phyloP scores from a whole-genome alignment of 1,140 invertebrate genomes.

The Ptiloglossa arizonensis region DNA sequence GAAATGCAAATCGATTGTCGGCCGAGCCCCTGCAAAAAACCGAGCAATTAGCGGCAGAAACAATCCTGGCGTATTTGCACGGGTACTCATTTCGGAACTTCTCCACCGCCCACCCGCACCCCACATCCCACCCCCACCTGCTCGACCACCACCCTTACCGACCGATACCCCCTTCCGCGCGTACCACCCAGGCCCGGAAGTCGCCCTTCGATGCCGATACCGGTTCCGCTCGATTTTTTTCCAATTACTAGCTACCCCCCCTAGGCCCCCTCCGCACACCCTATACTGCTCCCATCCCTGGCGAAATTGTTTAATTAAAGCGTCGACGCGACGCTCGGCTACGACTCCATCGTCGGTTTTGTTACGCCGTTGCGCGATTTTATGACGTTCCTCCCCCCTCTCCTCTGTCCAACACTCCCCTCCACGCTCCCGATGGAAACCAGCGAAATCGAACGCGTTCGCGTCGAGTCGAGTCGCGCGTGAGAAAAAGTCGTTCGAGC shows the following conservation, averaged over 20 bases:
- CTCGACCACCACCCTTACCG: conserved; percentile 36
- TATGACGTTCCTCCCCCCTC: conserved; percentile 11
- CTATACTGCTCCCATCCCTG: not conserved
- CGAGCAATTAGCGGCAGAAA: conserved; percentile 77
- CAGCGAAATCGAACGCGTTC: conserved; percentile 16
- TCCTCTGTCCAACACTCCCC: no score
- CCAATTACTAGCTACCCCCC: conserved; percentile 44
- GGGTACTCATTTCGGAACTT: conserved; percentile 74
- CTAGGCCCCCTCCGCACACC: not conserved
- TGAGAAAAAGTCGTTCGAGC: conserved; percentile 11
- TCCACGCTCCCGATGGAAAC: no score
- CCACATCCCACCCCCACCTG: conserved; percentile 15
- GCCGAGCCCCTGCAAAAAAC: conserved; percentile 70
- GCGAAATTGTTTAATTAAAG: conserved; percentile 65
- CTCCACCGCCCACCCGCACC: conserved; percentile 44
- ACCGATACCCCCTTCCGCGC: conserved; percentile 35
- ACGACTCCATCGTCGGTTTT: conserved; percentile 36
- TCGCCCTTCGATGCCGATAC: conserved; percentile 69
- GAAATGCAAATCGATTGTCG: conserved; percentile 75
- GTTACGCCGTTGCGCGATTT: conserved; percentile 31
- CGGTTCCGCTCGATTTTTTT: conserved; percentile 62
- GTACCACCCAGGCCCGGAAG: conserved; percentile 57
- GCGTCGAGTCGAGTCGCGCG: no score
- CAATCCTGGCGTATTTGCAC: conserved; percentile 75
- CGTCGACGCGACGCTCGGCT: conserved; percentile 29